These are phyloP conservation scores for Sphaeridia pumilis DNA, from an alignment of 2,888 invertebrate species.

Conservation along the genomic window DNA sequence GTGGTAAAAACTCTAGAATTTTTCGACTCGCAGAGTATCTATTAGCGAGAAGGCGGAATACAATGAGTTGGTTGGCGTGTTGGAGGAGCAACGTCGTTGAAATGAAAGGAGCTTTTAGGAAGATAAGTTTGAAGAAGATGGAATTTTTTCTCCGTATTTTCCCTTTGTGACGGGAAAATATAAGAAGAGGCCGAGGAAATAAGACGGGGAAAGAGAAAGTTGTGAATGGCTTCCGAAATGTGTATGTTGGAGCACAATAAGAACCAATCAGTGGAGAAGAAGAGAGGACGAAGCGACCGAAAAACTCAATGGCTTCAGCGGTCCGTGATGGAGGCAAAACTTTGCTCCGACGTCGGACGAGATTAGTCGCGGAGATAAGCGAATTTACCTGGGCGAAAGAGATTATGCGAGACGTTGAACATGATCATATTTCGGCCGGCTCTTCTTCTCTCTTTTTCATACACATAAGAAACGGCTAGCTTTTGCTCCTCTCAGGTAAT, in stretches of 20 bases:
- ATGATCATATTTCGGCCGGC: too few species aligned
- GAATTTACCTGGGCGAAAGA: too few species aligned
- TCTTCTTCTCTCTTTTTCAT: neutral
- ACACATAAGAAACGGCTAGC: neutral
- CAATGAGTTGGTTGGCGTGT: neutral
- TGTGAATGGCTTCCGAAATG: neutral
- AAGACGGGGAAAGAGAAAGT: neutral
- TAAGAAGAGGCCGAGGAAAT: neutral
- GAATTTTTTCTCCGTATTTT: neutral
- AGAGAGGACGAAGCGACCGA: too few species aligned
- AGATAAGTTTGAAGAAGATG: neutral
- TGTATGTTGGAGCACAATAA: neutral
- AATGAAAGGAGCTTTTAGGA: too few species aligned
- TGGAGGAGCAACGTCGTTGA: neutral
- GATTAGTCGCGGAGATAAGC: too few species aligned
- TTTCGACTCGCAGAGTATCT: neutral
- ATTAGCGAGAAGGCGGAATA: neutral
- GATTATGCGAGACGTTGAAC: too few species aligned
- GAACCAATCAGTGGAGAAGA: slow-evolving; percentile 4
- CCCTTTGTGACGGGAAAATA: neutral
- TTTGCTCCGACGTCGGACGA: too few species aligned
- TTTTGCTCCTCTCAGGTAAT: too few species aligned
- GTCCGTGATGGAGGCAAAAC: slow-evolving; percentile 1
- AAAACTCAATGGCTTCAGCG: neutral
- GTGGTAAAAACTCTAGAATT: neutral